Conservation (phyloP, 2,797 vertebrate genomes). For the Platyrinchus mystaceus region DNA sequence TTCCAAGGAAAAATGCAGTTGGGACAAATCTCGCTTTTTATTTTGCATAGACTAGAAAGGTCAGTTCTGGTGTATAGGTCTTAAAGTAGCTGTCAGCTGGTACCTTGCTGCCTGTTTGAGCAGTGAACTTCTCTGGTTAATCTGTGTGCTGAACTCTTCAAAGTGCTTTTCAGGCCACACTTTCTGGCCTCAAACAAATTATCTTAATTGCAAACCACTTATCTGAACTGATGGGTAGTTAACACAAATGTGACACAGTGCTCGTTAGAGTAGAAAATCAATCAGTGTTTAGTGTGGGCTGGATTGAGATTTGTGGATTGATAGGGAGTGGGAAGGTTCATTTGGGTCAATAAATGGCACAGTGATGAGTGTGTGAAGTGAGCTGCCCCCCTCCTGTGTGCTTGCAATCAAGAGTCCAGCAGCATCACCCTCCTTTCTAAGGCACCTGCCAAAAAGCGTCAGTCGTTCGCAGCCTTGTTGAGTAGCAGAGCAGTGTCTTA, state of each 20-base stretch:
- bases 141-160: neutral
- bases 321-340: neutral
- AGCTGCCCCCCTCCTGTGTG: neutral
- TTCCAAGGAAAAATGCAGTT: neutral
- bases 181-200: constrained; percentile 13
- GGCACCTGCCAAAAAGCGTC: neutral
- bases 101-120: neutral
- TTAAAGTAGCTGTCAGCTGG: neutral
- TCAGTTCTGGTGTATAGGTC: neutral
- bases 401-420: neutral
- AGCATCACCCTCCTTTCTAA: neutral
- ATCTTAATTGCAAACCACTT: constrained; percentile 51
- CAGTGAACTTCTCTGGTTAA: neutral
- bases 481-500: neutral
- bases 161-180: neutral
- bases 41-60: neutral
- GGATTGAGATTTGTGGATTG: neutral
- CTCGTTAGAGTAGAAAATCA: neutral
- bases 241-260: neutral
- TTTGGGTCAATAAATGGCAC: neutral
- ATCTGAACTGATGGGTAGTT: constrained; percentile 10
- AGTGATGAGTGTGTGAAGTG: neutral
- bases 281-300: neutral
- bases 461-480: neutral
- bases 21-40: neutral